Evolutionary conservation across 2,113 vertebrate species (phyloP).

Genomic region (Rattus rattus): DNA sequence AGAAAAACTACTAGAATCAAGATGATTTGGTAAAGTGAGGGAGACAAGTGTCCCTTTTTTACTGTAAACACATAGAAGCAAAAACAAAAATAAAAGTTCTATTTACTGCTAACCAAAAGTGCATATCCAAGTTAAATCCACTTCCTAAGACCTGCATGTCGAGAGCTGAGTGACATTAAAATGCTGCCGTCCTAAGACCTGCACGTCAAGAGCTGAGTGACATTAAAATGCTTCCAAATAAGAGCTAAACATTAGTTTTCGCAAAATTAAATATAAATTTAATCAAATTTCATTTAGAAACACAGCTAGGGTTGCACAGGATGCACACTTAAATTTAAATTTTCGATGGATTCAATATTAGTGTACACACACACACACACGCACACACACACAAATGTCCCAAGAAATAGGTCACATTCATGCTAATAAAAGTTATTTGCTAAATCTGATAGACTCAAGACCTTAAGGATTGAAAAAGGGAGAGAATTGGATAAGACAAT

Average conservation of each 20-base stretch:
- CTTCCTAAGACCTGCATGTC: not conserved
- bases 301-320: not conserved
- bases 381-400: not conserved
- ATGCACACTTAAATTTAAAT: not conserved
- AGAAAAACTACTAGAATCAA: conserved; percentile 21
- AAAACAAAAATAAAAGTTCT: conserved; percentile 34
- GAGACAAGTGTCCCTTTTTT: not conserved
- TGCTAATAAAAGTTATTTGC: not conserved
- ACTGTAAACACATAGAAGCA: conserved; percentile 21
- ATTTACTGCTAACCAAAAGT: not conserved
- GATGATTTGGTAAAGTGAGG: not conserved
- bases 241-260: not conserved
- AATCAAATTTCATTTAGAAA: conserved; percentile 48
- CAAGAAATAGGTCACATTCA: not conserved
- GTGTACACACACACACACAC: not conserved
- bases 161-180: conserved; percentile 35
- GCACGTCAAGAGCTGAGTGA: conserved; percentile 18
- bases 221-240: conserved; percentile 23
- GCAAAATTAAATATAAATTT: conserved; percentile 45
- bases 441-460: not conserved
- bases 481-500: not conserved
- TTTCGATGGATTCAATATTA: conserved; percentile 17
- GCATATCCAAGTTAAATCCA: conserved; percentile 1
- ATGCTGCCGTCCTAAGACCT: not conserved
- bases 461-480: not conserved